These are phyloP conservation scores for Smittia sp. DNA, from an alignment of 2,888 invertebrate species.

Conservation along the genomic window DNA sequence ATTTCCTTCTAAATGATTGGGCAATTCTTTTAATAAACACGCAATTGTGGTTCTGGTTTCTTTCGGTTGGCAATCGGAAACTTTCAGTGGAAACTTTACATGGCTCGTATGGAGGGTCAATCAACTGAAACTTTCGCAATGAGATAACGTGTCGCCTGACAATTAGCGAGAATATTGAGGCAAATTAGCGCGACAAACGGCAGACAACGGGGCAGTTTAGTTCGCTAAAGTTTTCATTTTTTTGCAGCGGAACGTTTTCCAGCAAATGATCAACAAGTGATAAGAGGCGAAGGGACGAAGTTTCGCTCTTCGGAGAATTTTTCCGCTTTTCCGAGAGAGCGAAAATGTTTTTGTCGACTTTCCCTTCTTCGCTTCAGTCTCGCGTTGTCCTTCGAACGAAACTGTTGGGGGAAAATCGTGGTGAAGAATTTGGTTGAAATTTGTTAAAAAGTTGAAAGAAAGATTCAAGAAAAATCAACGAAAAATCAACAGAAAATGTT, in stretches of 20 bases:
- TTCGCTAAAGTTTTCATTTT: not conserved
- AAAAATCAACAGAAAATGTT: not conserved
- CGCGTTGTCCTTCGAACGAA: not conserved
- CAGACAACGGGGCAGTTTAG: not conserved
- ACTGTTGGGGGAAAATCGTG: not conserved
- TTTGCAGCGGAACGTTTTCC: not conserved
- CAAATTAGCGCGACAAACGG: not conserved
- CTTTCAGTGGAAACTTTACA: not conserved
- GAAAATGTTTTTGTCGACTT: not conserved
- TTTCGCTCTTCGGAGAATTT: slow-evolving; percentile 9
- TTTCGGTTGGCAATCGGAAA: not conserved
- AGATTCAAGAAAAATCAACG: too few species aligned
- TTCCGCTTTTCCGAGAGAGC: slow-evolving; percentile 7
- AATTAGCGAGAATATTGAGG: not conserved
- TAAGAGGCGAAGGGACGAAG: not conserved
- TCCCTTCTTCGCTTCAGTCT: not conserved
- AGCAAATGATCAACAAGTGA: not conserved
- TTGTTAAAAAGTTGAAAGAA: too few species aligned
- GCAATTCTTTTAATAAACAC: too few species aligned
- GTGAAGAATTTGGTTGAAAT: not conserved
- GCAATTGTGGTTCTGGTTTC: too few species aligned
- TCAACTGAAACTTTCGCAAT: not conserved
- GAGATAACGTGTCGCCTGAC: not conserved
- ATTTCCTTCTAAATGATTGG: not conserved
- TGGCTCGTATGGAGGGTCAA: not conserved